A percentile compares a stretch with the other conserved stretches of the same genome.
These are phyloP conservation scores for Geopemphigus sp. DNA, from an alignment of 1,140 invertebrate genomes.

Conservation along the genomic window DNA sequence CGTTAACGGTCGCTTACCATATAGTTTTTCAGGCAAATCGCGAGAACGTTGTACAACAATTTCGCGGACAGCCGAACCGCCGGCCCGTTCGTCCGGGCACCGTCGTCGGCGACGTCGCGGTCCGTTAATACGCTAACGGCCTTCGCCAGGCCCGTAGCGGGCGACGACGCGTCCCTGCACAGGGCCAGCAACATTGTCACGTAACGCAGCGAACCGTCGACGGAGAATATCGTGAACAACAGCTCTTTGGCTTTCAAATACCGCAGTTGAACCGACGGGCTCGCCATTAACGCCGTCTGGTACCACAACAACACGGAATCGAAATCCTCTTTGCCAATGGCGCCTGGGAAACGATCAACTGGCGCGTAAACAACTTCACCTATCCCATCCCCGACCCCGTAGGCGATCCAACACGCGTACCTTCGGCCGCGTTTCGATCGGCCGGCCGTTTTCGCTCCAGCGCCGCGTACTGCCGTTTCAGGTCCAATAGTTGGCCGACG, in stretches of 20 bases:
- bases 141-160: constrained; percentile 7
- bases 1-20: not conserved
- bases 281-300: not conserved
- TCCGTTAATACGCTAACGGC: not conserved
- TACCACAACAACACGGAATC: constrained; percentile 33
- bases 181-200: not conserved
- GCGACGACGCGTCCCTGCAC: constrained; percentile 4
- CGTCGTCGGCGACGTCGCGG: no score
- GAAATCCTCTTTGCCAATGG: not conserved
- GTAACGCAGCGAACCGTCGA: not conserved
- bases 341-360: constrained; percentile 1
- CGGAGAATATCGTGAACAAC: not conserved
- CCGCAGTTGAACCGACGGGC: constrained; percentile 13
- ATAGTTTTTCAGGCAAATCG: constrained; percentile 10
- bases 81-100: not conserved
- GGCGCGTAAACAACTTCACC: not conserved
- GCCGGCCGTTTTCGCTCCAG: not conserved
- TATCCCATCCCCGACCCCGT: no score
- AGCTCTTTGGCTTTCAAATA: constrained; percentile 23
- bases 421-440: not conserved
- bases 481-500: not conserved
- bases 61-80: not conserved
- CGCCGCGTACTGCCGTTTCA: not conserved
- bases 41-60: not conserved
- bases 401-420: not conserved